These are phyloP conservation scores for Patiria pectinifera DNA, from an alignment of 53 echinoderm and acorn worm genomes.

Conservation along the genomic window DNA sequence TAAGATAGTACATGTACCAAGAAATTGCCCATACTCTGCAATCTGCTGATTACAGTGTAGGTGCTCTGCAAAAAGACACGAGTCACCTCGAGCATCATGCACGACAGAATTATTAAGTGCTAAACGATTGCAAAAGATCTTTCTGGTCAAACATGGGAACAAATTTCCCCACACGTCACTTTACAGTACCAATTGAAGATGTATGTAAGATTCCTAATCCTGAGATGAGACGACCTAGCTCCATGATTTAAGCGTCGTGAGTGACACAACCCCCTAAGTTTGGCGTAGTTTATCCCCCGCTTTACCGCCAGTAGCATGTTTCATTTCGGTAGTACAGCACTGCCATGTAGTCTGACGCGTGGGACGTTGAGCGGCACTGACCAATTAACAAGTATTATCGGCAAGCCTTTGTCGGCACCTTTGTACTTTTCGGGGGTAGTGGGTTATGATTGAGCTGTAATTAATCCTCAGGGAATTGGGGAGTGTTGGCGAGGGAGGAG, in stretches of 20 bases:
- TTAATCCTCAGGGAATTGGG: constrained; percentile 59
- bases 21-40: no score
- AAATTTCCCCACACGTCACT: no score
- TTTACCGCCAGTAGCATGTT: neutral
- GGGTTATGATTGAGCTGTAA: constrained; percentile 62
- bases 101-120: no score
- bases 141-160: no score
- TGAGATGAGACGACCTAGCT: neutral
- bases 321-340: neutral
- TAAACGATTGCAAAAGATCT: no score
- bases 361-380: constrained; percentile 54
- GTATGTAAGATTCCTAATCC: no score
- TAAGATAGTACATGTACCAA: no score
- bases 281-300: constrained; percentile 18
- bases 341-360: constrained; percentile 34
- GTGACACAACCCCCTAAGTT: constrained; percentile 44
- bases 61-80: no score
- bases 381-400: constrained; percentile 72
- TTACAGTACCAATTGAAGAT: no score
- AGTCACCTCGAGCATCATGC: no score
- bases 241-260: neutral
- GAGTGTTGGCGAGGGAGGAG: neutral
- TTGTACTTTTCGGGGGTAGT: constrained; percentile 51
- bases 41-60: no score
- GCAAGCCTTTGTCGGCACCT: constrained; percentile 70